Evolutionary conservation across 2,888 invertebrate species (phyloP), one percentile per base, ranked within the genome.

Genomic region (Cryptosula pallasiana): DNA sequence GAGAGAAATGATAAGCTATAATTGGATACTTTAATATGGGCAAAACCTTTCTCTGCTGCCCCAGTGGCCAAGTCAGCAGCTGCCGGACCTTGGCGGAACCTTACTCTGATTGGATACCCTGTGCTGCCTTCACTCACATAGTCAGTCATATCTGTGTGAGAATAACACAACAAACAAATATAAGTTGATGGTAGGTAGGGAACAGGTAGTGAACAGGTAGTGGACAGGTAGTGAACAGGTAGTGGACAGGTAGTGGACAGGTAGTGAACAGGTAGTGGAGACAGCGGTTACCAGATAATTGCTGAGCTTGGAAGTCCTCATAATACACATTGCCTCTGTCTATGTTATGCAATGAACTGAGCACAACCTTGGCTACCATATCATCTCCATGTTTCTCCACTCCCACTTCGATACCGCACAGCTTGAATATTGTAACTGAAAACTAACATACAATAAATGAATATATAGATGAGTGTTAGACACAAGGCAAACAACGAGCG

Each of bases 251-350:
- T n/a, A n/a, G n/a, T n/a, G n/a, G n/a, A n/a, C n/a, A n/a, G n/a
- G n/a, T n/a, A n/a, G n/a, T n/a, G n/a, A n/a, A n/a, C n/a, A n/a
- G n/a, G n/a, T n/a, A n/a, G n/a, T 45, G 45, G 9, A 13, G 20
- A 45, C 20, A 20, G 45, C 20, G 25, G 32, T 72, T 54, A 71
- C 77, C 76, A 29, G 78, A 75, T 3, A 79, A 77, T 70, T 83
- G 79, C 72, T 79, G 79, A 86, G 93, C 93, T 91, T 95, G 95
- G 87, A 96, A 91, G 86, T 95, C 95, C 81, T 95, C 95, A 91
- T 94, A 94, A 0, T 92, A 92, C 81, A 95, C 93, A 57, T 92
- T 90, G 55, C 90, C 89, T 80, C 93, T 93, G 84, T 95, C 95
- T 79, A 93, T 92, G 71, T 90, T 90, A 35, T 88, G 88, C 3